A percentile compares a stretch with the other conserved stretches of the same genome.
Conservation (phyloP, 1,140 invertebrate species). For the Zaprionus inermis region DNA sequence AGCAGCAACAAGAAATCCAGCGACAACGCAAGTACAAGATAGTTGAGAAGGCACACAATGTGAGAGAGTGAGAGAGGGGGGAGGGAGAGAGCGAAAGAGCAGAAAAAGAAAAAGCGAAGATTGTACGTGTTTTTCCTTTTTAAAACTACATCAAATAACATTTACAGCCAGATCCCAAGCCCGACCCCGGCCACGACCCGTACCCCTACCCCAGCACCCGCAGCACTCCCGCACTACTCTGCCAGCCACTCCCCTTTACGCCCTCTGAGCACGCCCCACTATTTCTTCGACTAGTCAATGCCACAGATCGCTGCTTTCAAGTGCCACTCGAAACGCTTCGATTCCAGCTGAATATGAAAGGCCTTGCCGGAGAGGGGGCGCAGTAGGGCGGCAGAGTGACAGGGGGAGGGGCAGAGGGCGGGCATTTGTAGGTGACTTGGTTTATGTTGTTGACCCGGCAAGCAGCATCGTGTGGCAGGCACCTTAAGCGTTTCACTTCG, state of each 20-base stretch:
- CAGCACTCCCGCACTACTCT: not conserved
- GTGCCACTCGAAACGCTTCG: constrained; percentile 67
- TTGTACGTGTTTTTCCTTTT: constrained; percentile 66
- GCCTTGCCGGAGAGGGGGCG: constrained; percentile 15
- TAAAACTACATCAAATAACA: constrained; percentile 70
- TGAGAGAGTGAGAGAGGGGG: no score
- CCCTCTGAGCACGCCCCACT: constrained; percentile 18
- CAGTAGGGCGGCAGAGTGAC: not conserved
- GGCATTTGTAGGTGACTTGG: constrained; percentile 40
- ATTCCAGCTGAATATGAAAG: constrained; percentile 60
- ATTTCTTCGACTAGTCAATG: constrained; percentile 49
- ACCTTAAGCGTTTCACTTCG: constrained; percentile 66
- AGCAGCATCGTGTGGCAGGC: constrained; percentile 34
- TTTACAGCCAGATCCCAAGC: constrained; percentile 44
- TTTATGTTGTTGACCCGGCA: constrained; percentile 61
- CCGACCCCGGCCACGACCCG: constrained; percentile 9
- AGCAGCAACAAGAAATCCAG: constrained; percentile 1
- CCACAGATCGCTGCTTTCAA: constrained; percentile 58
- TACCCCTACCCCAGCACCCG: not conserved
- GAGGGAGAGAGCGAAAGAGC: not conserved
- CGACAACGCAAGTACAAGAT: constrained; percentile 33
- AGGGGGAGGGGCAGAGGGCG: not conserved
- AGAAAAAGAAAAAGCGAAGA: constrained; percentile 29
- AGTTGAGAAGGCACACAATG: constrained; percentile 21
- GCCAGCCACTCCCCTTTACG: not conserved